Conservation (phyloP, 2,797 vertebrate genomes). For the Coluber constrictor region DNA sequence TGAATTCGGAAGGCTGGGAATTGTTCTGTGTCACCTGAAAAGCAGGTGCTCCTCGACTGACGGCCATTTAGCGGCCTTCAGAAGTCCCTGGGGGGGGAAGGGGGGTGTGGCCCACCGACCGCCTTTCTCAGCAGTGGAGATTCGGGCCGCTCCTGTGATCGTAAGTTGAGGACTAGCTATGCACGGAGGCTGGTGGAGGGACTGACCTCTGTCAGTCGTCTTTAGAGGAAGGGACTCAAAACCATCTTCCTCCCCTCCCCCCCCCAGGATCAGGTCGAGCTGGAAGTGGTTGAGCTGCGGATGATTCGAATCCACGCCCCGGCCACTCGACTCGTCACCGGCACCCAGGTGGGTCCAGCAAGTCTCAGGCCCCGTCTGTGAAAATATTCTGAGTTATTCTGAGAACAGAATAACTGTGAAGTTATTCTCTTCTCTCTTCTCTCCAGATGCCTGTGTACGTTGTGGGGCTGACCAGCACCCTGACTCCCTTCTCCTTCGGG, state of each 20-base stretch:
- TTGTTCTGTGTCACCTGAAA: too few species aligned
- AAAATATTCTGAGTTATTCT: background rate
- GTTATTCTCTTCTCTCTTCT: background rate
- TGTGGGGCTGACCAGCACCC: conserved; percentile 65
- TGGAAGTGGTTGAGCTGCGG: conserved; percentile 69
- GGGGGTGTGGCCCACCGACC: too few species aligned
- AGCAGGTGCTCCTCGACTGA: too few species aligned
- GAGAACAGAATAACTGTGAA: too few species aligned
- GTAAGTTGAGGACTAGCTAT: too few species aligned
- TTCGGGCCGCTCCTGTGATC: too few species aligned
- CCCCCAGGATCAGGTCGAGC: conserved; percentile 68
- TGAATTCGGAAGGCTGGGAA: too few species aligned
- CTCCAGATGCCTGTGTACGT: conserved; percentile 74
- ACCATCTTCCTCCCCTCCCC: background rate
- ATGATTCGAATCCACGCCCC: conserved; percentile 69
- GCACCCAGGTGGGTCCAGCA: conserved; percentile 60
- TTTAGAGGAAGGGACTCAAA: background rate
- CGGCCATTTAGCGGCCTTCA: too few species aligned
- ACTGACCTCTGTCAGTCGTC: too few species aligned
- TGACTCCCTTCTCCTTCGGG: conserved; percentile 72
- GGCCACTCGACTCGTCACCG: conserved; percentile 64
- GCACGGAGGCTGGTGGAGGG: too few species aligned
- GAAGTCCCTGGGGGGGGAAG: too few species aligned
- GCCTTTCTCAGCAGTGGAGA: too few species aligned
- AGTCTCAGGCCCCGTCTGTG: background rate